Base-by-base conservation (phyloP, 2,113 vertebrate genomes). In the Xenopus borealis region DNA sequence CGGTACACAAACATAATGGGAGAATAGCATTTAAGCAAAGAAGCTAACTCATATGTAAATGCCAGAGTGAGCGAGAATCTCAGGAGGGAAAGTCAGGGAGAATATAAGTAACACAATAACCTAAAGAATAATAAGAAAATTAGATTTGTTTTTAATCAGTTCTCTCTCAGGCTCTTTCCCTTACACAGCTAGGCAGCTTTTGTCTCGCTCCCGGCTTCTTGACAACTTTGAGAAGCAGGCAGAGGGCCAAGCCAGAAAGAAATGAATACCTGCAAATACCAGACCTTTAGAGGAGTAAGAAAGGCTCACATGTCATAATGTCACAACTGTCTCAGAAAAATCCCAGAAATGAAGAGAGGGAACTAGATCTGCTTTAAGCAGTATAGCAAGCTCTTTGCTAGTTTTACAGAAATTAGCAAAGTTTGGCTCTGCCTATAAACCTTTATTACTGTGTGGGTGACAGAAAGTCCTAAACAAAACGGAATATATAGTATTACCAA, bases 161-260 rank as follows among this genome's bases (percentile, higher is more conserved):
- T 10, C 77, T 44, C 71, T 70, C 30, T 17, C 46, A 59, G 67
- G 33, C 50, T 69, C 70, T 71, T 78, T 81, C 79, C 79, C 20
- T 67, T 40, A 18, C 23, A 80, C 73, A 83, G 72, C n/a, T 66
- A 66, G 72, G 65, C 78, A 81, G 52, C 13, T 14, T 79, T 78
- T 79, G 62, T 82, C 65, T 75, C 78, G 74, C 57, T 81, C 75
- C 52, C 52, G 78, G 1, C 44, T 79, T 64, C 79, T 82, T 74
- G 74, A 71, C n/a, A 80, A 69, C 30, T 78, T 59, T 66, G 10
- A 85, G 69, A 40, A 67, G 52, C 40, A 7, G 47, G 45, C 27
- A 79, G 33, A 13, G 71, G 72, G 68, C 72, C 82, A 83, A 70
- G 50, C 27, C 11, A 66, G 72, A 83, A 82, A 58, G 69, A 81